Evolutionary conservation across 2,797 vertebrate species (phyloP).

Genomic region (Cynopterus sphinx): DNA sequence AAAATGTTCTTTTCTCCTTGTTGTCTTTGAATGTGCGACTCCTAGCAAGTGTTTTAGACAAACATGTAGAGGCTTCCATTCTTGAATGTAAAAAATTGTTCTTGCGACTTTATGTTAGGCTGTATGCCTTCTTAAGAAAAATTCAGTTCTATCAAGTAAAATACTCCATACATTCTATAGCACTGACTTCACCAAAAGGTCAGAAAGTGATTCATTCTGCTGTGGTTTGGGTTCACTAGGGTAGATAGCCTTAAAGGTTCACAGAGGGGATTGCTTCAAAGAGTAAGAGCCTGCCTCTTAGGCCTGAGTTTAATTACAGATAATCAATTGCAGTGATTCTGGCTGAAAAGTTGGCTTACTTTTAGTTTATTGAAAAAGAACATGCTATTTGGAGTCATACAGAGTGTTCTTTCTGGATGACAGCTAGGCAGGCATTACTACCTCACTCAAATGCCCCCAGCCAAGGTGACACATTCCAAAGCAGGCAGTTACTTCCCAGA

Average conservation of each 20-base stretch:
- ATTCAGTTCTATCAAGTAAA: not conserved
- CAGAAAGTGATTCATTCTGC: not conserved
- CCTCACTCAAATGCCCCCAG: not conserved
- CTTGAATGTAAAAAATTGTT: conserved; percentile 2
- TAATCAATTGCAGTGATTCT: not conserved
- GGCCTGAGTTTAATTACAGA: conserved; percentile 19
- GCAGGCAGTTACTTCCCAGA: not conserved
- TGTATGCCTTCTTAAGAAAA: conserved; percentile 16
- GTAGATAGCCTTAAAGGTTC: not conserved
- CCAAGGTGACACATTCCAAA: not conserved
- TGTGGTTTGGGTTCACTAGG: not conserved
- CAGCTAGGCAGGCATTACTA: not conserved
- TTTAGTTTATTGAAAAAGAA: not conserved
- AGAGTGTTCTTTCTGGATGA: not conserved
- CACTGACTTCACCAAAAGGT: not conserved
- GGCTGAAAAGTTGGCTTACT: not conserved
- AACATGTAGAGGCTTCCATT: not conserved
- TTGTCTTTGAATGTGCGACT: not conserved
- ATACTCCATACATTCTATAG: not conserved
- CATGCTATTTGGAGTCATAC: not conserved
- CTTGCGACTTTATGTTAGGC: not conserved
- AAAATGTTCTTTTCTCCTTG: not conserved
- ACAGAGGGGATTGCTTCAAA: not conserved
- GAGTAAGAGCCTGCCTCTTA: not conserved
- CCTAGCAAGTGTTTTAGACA: not conserved